Evolutionary conservation across 1,140 invertebrate species (phyloP), one percentile per base, ranked within the genome.

Genomic region (Drosophila bocki): DNA sequence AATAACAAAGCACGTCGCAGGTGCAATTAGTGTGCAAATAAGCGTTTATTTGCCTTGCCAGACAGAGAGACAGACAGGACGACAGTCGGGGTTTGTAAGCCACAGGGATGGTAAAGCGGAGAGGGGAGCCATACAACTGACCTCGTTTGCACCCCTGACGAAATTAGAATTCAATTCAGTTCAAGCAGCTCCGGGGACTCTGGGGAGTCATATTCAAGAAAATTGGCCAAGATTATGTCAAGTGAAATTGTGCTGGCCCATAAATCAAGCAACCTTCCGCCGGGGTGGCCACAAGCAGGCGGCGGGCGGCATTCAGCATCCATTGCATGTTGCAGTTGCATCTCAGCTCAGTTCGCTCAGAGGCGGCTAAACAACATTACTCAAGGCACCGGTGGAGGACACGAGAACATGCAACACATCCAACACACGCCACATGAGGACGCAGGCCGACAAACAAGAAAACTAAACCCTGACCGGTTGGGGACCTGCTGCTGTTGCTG

Each of bases 1-100:
- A 90, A 90, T 90, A 90, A 90, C 85, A 90, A 90, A 90, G 85
- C 85, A 90, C 85, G 85, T 90, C 85, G 79, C 86, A 90, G 85
- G 85, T 90, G 85, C 85, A 90, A 90, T 90, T 90, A 90, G 85
- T 90, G 85, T 90, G 85, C 85, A 90, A 90, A 90, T 90, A 90
- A 90, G 82, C 85, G 86, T 90, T 88, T 90, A 91, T 90, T 90
- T 90, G 86, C 78, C 71, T 68, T 50, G 47, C 33, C 68, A 82
- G 68, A 58, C 48, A 42, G 58, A 53, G 11, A 63, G 57, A 56
- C 39, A 60, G 35, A 19, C 26, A 26, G 37, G 22, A 60, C 26
- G 19, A 62, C 32, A 62, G 32, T 19, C 35, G 51, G 26, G 50
- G 1, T 35, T 19, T 17, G 26, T 42, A 35, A 47, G 19, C 53